Percentiles rank a stretch among this genome's conserved stretches.
These are phyloP conservation scores for Anguilla anguilla DNA, from an alignment of 2,797 vertebrate species.

Conservation along the genomic window DNA sequence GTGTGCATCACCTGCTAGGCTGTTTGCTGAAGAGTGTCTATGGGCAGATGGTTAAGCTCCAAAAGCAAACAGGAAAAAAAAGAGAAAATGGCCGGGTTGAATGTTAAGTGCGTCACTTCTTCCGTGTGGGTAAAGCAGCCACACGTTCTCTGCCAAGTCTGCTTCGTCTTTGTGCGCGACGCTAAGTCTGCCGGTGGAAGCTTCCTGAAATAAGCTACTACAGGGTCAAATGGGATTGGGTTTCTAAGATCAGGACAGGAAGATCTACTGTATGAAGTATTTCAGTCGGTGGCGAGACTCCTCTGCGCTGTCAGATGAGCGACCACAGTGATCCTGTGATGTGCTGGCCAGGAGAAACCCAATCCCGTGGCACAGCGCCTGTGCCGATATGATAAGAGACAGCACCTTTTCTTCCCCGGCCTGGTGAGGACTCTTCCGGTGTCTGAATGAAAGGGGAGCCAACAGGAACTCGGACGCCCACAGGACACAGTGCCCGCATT, in stretches of 20 bases:
- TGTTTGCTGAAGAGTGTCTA: conserved; percentile 46
- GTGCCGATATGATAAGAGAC: conserved; percentile 70
- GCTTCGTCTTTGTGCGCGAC: conserved; percentile 55
- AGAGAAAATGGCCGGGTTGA: background rate
- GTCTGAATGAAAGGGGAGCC: conserved; percentile 65
- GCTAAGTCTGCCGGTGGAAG: conserved; percentile 46
- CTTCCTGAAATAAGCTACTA: conserved; percentile 5
- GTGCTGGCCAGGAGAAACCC: conserved; percentile 56
- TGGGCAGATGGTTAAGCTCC: conserved; percentile 70
- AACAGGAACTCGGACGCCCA: conserved; percentile 68
- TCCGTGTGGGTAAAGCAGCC: background rate
- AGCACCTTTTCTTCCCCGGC: conserved; percentile 67
- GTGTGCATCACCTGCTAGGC: conserved; percentile 52
- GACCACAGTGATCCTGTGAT: conserved; percentile 31
- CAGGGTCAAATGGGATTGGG: background rate
- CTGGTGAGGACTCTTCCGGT: conserved; percentile 68
- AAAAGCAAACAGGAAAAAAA: conserved; percentile 30
- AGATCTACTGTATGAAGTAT: background rate
- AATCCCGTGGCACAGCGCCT: conserved; percentile 54
- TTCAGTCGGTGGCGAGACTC: conserved; percentile 46
- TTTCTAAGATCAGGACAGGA: background rate
- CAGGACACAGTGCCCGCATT: conserved; percentile 72
- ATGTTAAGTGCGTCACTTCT: conserved; percentile 13
- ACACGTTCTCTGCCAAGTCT: background rate
- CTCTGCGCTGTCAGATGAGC: conserved; percentile 26